phyloP scores from a whole-genome alignment of 1,140 invertebrate genomes.

The Brachystomella parvula region DNA sequence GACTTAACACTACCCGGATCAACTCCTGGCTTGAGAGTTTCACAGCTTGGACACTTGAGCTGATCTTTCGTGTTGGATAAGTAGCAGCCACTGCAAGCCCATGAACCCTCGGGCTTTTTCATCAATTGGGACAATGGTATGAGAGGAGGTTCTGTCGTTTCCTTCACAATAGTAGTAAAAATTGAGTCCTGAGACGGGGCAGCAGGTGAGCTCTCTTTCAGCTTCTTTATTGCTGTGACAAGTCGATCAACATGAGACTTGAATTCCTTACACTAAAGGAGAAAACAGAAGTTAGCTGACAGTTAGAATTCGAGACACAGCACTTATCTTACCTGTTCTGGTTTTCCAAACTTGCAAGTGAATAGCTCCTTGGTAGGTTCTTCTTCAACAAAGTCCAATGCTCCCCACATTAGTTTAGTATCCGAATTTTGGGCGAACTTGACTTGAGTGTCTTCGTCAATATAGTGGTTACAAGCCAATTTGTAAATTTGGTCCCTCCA shows the following conservation, averaged over 20 bases:
- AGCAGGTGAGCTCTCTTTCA: too few species aligned
- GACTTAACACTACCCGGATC: neutral
- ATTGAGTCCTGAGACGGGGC: neutral
- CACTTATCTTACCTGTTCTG: conserved; percentile 44
- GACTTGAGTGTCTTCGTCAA: conserved; percentile 56
- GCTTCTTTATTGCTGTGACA: neutral
- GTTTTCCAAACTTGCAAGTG: conserved; percentile 63
- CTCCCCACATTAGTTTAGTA: conserved; percentile 62
- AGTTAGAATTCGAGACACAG: neutral
- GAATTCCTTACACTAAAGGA: neutral
- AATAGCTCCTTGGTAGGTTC: conserved; percentile 59
- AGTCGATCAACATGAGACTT: neutral
- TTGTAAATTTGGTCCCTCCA: conserved; percentile 65
- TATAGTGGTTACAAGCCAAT: conserved; percentile 64
- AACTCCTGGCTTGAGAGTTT: conserved; percentile 42
- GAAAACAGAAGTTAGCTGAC: neutral
- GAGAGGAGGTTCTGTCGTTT: conserved; percentile 16
- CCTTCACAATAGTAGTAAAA: neutral
- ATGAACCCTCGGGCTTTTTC: conserved; percentile 61
- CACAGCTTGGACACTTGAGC: conserved; percentile 59
- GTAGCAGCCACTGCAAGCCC: conserved; percentile 74
- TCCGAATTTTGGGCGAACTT: conserved; percentile 54
- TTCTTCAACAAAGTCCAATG: conserved; percentile 65
- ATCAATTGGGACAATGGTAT: conserved; percentile 49
- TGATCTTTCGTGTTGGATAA: conserved; percentile 56